These are phyloP conservation scores for Steatocranus sp. DNA, from an alignment of 2,797 vertebrate species.

Conservation along the genomic window DNA sequence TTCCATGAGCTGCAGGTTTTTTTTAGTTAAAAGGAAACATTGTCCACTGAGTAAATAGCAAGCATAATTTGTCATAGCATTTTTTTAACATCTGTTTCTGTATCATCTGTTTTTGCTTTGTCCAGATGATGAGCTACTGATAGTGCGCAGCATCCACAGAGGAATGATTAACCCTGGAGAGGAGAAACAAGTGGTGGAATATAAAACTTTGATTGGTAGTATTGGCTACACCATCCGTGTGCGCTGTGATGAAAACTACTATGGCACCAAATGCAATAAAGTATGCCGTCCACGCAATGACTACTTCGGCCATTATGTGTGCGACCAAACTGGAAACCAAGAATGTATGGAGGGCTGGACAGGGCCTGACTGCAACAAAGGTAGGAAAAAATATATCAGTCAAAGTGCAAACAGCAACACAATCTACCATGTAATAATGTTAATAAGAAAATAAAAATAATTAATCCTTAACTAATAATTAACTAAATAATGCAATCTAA, in stretches of 20 bases:
- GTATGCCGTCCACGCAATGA: slow-evolving; percentile 89
- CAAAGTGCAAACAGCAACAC: neutral
- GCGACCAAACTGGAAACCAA: slow-evolving; percentile 87
- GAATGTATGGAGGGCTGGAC: slow-evolving; percentile 95
- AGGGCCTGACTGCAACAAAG: slow-evolving; percentile 83
- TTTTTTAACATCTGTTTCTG: neutral
- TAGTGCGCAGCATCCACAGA: slow-evolving; percentile 83
- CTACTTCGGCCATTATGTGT: slow-evolving; percentile 91
- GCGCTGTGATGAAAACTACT: slow-evolving; percentile 90
- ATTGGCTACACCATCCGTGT: slow-evolving; percentile 86
- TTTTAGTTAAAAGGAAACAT: neutral
- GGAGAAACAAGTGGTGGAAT: slow-evolving; percentile 78
- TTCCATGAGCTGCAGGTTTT: neutral
- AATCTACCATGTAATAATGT: neutral
- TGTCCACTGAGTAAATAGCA: neutral
- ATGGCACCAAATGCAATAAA: slow-evolving; percentile 89
- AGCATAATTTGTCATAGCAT: neutral
- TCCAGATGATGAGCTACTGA: slow-evolving; percentile 82
- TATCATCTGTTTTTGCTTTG: neutral
- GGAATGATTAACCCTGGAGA: slow-evolving; percentile 91
- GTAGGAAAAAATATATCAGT: slow-evolving; percentile 55
- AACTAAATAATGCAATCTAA: neutral
- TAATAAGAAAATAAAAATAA: rapidly evolving
- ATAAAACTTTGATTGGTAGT: slow-evolving; percentile 74
- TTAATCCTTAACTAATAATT: neutral